Conservation (phyloP, 2,888 invertebrate species). For the Euproctis similis region DNA sequence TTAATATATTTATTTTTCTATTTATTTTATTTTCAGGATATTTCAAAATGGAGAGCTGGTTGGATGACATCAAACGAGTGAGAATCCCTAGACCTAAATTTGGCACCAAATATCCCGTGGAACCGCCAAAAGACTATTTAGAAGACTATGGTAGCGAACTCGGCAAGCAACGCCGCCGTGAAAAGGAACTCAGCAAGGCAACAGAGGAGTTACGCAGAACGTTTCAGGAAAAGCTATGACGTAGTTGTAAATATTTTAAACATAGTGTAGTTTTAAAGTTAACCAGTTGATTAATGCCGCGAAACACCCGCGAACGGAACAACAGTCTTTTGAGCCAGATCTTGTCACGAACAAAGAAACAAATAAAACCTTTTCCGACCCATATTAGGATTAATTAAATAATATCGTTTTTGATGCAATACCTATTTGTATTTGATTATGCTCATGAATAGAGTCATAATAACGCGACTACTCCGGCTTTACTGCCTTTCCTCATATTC, state of each 20-base stretch:
- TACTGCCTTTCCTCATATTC: no score
- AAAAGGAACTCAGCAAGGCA: constrained; percentile 79
- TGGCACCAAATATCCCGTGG: constrained; percentile 80
- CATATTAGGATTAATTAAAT: no score
- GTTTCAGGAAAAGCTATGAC: constrained; percentile 85
- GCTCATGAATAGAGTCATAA: no score
- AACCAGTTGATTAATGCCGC: constrained; percentile 25
- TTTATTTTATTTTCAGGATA: constrained; percentile 9
- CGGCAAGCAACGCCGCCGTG: constrained; percentile 65
- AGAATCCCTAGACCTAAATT: constrained; percentile 91
- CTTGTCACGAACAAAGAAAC: no score
- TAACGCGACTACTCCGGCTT: no score
- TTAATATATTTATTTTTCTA: no score
- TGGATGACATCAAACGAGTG: constrained; percentile 88
- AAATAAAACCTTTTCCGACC: no score
- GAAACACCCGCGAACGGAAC: no score
- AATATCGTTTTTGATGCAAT: no score
- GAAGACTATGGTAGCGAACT: constrained; percentile 76
- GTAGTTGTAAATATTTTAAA: constrained; percentile 22
- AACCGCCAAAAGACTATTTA: constrained; percentile 87
- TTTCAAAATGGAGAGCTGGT: constrained; percentile 90
- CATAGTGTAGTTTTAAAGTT: constrained; percentile 34
- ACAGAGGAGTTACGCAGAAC: constrained; percentile 85
- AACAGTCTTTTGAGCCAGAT: no score
- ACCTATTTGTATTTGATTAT: no score